Conservation (phyloP, 2,113 vertebrate species). For the Thalassarche chlororhynchos region DNA sequence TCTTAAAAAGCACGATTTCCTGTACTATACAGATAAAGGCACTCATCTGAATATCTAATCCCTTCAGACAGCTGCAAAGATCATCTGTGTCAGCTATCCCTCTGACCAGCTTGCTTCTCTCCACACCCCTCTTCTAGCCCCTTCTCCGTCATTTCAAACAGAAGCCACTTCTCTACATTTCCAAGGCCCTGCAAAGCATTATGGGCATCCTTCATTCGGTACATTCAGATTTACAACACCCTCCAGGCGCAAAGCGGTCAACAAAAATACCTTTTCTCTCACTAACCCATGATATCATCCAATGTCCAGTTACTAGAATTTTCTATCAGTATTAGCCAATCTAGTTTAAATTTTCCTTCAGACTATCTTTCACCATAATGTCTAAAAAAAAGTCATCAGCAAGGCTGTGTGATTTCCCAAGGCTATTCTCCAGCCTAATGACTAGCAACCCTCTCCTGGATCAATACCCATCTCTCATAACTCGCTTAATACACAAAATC, state of each 20-base stretch:
- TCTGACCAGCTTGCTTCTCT: neutral
- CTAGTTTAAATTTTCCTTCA: neutral
- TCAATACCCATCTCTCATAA: neutral
- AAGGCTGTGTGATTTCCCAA: neutral
- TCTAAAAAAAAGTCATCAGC: neutral
- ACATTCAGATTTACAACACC: neutral
- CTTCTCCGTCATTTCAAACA: neutral
- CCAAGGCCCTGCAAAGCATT: neutral
- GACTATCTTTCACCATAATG: neutral
- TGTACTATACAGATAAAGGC: neutral
- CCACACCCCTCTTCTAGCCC: neutral
- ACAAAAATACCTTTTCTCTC: slow-evolving; percentile 1
- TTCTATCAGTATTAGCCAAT: slow-evolving; percentile 3
- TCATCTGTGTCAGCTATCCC: neutral
- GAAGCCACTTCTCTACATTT: neutral
- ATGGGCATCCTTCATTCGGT: neutral
- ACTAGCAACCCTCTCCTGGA: neutral
- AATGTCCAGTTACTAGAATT: neutral
- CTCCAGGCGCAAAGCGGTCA: neutral
- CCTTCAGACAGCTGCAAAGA: neutral
- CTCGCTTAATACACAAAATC: neutral
- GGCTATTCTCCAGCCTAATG: neutral
- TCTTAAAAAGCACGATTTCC: neutral
- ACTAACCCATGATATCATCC: neutral
- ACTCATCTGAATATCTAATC: neutral